These are phyloP conservation scores for Carassius carassius DNA, from an alignment of 2,113 vertebrate species.

Conservation along the genomic window DNA sequence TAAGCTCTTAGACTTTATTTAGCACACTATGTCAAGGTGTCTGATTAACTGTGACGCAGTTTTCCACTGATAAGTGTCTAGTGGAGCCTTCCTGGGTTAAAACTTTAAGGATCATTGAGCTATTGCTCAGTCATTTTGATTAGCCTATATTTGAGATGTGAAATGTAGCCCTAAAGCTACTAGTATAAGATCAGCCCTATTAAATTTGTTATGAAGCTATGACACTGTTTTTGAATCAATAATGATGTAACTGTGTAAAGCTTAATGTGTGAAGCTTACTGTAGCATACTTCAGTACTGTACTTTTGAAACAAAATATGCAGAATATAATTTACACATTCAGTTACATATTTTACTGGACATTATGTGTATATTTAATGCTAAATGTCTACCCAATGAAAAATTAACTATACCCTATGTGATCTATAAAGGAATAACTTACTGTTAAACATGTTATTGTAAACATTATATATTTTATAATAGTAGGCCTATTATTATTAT, in stretches of 20 bases:
- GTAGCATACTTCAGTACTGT: too few relatives aligned
- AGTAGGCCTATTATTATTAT: too few relatives aligned
- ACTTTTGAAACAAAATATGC: too few relatives aligned
- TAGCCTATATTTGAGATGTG: background rate
- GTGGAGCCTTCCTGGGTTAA: background rate
- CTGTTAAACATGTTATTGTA: too few relatives aligned
- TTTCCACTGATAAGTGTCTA: constrained; percentile 27
- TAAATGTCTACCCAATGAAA: too few relatives aligned
- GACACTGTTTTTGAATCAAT: background rate
- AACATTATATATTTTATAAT: too few relatives aligned
- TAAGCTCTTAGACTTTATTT: constrained; percentile 39
- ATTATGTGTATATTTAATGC: too few relatives aligned
- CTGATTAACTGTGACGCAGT: constrained; percentile 41
- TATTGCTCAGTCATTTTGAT: background rate
- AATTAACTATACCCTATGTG: too few relatives aligned
- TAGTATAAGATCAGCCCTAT: background rate
- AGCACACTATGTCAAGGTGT: constrained; percentile 4
- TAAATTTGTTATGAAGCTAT: background rate
- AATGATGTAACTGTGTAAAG: background rate
- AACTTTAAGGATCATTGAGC: background rate
- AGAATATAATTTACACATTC: too few relatives aligned
- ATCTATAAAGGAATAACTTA: too few relatives aligned
- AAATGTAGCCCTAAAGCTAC: background rate
- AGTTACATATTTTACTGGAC: too few relatives aligned
- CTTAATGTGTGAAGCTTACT: too few relatives aligned